phyloP scores from a whole-genome alignment of 2,113 vertebrate species.

The Gracilinanus agilis region DNA sequence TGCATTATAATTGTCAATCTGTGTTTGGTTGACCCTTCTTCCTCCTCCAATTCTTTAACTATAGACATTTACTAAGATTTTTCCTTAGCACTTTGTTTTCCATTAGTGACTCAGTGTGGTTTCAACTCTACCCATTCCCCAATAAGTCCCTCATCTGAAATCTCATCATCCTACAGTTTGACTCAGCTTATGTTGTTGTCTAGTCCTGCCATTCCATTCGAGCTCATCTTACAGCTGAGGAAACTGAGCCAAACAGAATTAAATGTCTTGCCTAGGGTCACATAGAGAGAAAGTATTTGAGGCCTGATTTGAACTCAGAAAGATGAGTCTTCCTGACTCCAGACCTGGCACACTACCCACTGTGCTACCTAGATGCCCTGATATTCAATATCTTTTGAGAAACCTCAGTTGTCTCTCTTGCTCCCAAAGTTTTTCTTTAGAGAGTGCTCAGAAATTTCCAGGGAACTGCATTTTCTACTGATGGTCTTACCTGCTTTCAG shows the following conservation, averaged over 20 bases:
- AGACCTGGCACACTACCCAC: no score
- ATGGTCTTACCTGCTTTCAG: not conserved
- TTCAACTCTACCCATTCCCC: not conserved
- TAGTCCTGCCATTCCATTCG: no score
- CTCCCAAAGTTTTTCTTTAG: not conserved
- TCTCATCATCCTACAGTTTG: not conserved
- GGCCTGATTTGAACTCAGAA: no score
- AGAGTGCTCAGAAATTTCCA: not conserved
- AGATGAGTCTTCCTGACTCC: no score
- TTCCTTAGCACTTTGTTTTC: not conserved
- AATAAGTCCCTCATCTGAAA: not conserved
- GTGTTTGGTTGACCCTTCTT: not conserved
- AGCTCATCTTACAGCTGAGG: not conserved
- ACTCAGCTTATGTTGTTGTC: not conserved
- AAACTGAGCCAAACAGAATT: no score
- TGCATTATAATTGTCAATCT: not conserved
- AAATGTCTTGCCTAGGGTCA: no score
- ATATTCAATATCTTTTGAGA: not conserved
- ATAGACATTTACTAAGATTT: not conserved
- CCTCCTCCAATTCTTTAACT: not conserved
- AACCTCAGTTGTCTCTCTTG: not conserved
- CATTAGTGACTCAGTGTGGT: not conserved
- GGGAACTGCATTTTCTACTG: not conserved
- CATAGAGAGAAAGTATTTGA: no score
- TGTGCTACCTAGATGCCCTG: no score